A percentile compares a stretch with the other conserved stretches of the same genome.
Conservation (phyloP, 2,888 invertebrate genomes). For the Theretra japonica region DNA sequence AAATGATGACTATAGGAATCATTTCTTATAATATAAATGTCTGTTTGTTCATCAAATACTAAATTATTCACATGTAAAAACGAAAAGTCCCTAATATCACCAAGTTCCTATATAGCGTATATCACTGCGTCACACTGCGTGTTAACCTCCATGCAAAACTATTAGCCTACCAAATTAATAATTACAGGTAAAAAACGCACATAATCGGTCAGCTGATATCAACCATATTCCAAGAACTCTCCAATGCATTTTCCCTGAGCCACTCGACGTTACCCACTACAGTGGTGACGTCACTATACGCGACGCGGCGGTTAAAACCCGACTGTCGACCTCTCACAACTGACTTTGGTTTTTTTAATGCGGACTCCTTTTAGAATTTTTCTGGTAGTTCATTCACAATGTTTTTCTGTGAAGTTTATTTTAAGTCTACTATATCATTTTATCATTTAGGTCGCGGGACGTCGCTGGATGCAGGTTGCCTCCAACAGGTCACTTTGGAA, state of each 20-base stretch:
- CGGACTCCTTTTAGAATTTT: neutral
- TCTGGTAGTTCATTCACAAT: constrained; percentile 2
- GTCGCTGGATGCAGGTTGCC: too few species aligned
- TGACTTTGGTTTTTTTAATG: neutral
- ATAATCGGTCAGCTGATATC: too few species aligned
- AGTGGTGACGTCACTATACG: constrained; percentile 3
- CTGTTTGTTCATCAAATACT: too few species aligned
- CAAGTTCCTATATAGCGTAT: too few species aligned
- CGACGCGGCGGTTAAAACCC: constrained; percentile 10
- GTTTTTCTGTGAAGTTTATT: neutral
- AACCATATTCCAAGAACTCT: neutral
- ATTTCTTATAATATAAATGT: too few species aligned
- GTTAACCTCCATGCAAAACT: neutral
- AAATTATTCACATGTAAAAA: too few species aligned
- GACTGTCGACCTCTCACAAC: neutral
- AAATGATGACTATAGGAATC: too few species aligned
- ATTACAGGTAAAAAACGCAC: neutral
- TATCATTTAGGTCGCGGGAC: too few species aligned
- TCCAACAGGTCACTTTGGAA: too few species aligned
- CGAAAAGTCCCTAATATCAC: too few species aligned
- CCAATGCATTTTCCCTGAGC: neutral
- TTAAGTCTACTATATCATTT: too few species aligned
- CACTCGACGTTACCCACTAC: neutral
- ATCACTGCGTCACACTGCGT: neutral
- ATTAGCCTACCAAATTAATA: neutral